Conservation (phyloP, 2,888 invertebrate genomes). For the Callinectes sapidus region DNA sequence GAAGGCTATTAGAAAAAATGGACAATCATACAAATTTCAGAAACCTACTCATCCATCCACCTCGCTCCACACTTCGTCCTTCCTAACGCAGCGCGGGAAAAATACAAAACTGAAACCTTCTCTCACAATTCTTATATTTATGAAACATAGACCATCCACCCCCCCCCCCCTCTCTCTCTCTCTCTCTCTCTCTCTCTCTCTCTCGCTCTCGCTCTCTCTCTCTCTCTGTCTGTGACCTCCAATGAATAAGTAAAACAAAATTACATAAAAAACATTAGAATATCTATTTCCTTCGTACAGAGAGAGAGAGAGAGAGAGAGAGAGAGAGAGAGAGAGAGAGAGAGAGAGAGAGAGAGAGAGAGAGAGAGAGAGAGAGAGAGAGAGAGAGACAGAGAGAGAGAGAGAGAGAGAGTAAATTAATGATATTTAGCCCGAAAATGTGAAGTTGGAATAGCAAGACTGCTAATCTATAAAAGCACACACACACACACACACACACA, state of each 20-base stretch:
- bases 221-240: background rate
- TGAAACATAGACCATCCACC: background rate
- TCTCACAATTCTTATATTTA: background rate
- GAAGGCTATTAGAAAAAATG: background rate
- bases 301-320: background rate
- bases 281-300: background rate
- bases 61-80: background rate
- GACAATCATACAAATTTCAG: background rate
- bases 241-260: background rate
- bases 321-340: background rate
- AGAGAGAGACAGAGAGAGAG: conserved; percentile 49
- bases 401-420: conserved; percentile 9
- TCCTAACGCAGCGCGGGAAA: background rate
- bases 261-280: background rate
- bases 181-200: too few relatives aligned
- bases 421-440: too few relatives aligned
- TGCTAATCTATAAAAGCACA: too few relatives aligned
- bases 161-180: too few relatives aligned
- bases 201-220: too few relatives aligned
- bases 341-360: background rate
- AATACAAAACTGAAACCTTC: background rate
- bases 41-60: background rate
- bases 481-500: too few relatives aligned
- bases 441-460: too few relatives aligned
- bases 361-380: conserved; percentile 39